Percentiles rank a stretch among this genome's conserved stretches.
These are phyloP conservation scores for Scaptodrosophila lebanonensis DNA, from an alignment of 1,140 invertebrate genomes.

Conservation along the genomic window DNA sequence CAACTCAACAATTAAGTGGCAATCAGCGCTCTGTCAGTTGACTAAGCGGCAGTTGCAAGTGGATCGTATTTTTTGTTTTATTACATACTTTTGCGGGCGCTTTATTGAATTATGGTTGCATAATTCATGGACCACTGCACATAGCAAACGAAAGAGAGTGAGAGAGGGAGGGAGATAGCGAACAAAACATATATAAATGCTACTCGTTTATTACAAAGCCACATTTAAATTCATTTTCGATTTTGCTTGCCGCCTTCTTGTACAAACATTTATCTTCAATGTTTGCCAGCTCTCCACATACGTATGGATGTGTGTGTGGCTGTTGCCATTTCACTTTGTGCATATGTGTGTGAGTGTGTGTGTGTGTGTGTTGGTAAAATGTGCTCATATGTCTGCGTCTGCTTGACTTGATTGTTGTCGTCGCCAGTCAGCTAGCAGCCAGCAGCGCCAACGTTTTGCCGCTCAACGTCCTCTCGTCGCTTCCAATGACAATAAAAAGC, in stretches of 20 bases:
- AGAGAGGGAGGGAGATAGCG: background rate
- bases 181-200: constrained; percentile 30
- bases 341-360: background rate
- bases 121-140: constrained; percentile 52
- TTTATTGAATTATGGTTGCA: constrained; percentile 61
- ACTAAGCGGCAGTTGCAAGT: constrained; percentile 25
- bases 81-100: constrained; percentile 32
- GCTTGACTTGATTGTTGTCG: constrained; percentile 28
- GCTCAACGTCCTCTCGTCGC: no score
- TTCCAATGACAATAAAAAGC: constrained; percentile 66
- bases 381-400: constrained; percentile 7
- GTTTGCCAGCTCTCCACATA: constrained; percentile 6
- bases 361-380: background rate
- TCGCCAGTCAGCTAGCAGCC: constrained; percentile 15
- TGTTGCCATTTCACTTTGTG: constrained; percentile 5
- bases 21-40: constrained; percentile 33
- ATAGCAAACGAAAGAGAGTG: constrained; percentile 3
- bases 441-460: background rate
- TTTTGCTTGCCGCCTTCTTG: constrained; percentile 36
- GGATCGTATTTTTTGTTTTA: constrained; percentile 29
- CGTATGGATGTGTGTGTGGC: no score
- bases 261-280: constrained; percentile 61
- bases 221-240: constrained; percentile 72
- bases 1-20: constrained; percentile 55
- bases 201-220: constrained; percentile 60